Conservation (phyloP, 2,888 invertebrate genomes). For the Tetragonula carbonaria region DNA sequence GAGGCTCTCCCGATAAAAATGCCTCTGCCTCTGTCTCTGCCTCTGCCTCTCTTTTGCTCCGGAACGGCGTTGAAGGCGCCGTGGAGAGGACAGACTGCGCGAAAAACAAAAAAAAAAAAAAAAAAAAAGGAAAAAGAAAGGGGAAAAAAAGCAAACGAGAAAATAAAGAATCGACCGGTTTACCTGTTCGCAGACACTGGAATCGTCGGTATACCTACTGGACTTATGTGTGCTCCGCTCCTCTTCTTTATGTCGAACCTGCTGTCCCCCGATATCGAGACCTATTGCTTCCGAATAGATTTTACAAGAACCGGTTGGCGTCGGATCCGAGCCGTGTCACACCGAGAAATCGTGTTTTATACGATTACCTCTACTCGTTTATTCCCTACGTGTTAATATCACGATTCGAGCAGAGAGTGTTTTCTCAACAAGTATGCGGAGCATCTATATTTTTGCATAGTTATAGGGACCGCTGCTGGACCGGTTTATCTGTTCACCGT, state of each 20-base stretch:
- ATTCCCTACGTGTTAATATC: background rate
- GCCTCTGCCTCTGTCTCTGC: constrained; percentile 40
- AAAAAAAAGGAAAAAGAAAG: too few species aligned
- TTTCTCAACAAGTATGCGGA: constrained; percentile 44
- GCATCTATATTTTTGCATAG: constrained; percentile 61
- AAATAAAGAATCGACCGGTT: constrained; percentile 77
- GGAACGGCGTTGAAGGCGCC: constrained; percentile 51
- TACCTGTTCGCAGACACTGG: constrained; percentile 75
- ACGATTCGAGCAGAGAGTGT: background rate
- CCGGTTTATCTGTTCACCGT: constrained; percentile 73
- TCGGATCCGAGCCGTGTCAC: background rate
- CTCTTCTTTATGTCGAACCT: constrained; percentile 45
- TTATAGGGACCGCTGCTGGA: constrained; percentile 55
- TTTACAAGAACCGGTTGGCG: background rate
- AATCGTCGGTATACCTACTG: constrained; percentile 59
- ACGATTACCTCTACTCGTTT: background rate
- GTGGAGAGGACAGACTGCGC: constrained; percentile 53
- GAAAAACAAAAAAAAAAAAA: constrained; percentile 44
- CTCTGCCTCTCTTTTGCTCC: constrained; percentile 14
- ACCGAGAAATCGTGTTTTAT: background rate
- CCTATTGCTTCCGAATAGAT: constrained; percentile 22
- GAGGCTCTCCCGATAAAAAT: constrained; percentile 63
- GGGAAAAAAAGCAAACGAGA: constrained; percentile 46
- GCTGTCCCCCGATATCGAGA: constrained; percentile 27
- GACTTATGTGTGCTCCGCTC: constrained; percentile 52